A percentile compares a stretch with the other conserved stretches of the same genome.
Evolutionary conservation across 2,888 invertebrate species (phyloP).

Genomic region (Heliconius erato): DNA sequence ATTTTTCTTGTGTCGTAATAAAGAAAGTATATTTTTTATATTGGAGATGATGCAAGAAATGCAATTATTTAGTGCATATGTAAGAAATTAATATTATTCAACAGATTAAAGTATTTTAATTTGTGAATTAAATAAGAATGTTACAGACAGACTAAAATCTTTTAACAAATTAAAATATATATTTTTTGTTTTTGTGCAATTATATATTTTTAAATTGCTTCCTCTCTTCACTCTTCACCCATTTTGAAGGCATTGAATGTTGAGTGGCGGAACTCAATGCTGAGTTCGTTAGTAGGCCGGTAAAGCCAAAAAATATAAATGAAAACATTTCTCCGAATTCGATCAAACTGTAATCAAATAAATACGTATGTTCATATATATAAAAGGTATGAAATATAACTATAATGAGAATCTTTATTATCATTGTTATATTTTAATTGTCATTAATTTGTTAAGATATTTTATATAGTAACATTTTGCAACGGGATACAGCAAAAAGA

Average conservation of each 20-base stretch:
- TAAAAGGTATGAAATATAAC: too few species aligned
- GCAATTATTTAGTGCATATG: neutral
- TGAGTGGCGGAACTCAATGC: neutral
- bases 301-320: too few species aligned
- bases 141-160: neutral
- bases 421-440: too few species aligned
- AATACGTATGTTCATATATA: too few species aligned
- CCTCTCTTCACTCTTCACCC: neutral
- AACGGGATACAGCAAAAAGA: too few species aligned
- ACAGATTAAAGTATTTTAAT: neutral
- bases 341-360: too few species aligned
- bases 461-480: too few species aligned
- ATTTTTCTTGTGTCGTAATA: neutral
- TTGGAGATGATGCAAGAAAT: neutral
- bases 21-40: neutral
- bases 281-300: neutral
- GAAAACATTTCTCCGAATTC: too few species aligned
- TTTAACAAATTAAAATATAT: neutral
- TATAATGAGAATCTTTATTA: too few species aligned
- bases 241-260: neutral
- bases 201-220: neutral
- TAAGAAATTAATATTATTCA: neutral
- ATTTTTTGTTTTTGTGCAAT: too few species aligned
- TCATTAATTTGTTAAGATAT: too few species aligned
- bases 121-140: neutral